A percentile compares a stretch with the other conserved stretches of the same genome.
Conservation (phyloP, 1,140 invertebrate genomes). For the Ooceraea biroi region DNA sequence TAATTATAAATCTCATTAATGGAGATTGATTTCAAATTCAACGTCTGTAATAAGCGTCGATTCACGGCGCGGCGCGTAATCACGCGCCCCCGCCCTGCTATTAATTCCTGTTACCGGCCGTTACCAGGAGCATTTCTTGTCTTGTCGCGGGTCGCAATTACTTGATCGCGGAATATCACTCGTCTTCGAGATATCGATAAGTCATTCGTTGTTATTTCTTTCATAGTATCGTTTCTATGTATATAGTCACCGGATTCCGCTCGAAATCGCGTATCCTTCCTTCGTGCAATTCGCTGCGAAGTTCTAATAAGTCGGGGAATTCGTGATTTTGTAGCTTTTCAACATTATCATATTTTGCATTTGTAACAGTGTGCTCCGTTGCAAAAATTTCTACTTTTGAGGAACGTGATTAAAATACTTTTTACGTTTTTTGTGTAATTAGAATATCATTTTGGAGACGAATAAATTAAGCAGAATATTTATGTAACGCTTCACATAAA, state of each 20-base stretch:
- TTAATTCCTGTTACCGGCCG: conserved; percentile 72
- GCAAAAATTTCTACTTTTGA: background rate
- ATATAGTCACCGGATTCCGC: background rate
- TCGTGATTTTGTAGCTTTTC: background rate
- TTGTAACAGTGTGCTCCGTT: background rate
- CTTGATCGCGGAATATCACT: conserved; percentile 64
- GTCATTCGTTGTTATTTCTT: background rate
- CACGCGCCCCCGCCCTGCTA: conserved; percentile 64
- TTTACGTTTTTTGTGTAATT: conserved; percentile 26
- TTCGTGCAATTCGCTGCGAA: conserved; percentile 1
- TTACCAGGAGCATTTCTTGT: conserved; percentile 64
- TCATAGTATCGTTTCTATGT: background rate
- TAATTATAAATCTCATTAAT: conserved; percentile 76
- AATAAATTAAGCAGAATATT: conserved; percentile 11
- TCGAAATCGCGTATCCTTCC: background rate
- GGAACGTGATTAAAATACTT: background rate
- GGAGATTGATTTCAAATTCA: conserved; percentile 75
- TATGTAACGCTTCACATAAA: background rate
- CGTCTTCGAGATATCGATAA: conserved; percentile 31
- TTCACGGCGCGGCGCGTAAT: conserved; percentile 63
- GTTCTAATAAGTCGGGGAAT: background rate
- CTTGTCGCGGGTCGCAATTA: conserved; percentile 60
- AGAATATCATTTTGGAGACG: background rate
- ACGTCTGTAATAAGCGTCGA: conserved; percentile 72
- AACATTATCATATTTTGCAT: background rate